Conservation (phyloP, 2,113 vertebrate species). For the Catharus bicknelli region DNA sequence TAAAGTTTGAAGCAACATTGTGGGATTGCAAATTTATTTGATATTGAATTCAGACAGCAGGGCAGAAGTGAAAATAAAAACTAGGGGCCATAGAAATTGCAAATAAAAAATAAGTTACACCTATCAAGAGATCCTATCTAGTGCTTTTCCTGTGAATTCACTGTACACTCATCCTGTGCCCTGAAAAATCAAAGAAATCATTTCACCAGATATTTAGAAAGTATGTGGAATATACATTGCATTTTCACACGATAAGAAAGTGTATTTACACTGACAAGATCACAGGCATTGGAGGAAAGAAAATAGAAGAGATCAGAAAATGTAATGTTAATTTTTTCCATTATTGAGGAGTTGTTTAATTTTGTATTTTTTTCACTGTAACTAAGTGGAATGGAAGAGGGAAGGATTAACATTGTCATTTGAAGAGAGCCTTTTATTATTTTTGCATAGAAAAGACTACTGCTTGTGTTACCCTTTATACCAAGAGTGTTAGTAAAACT, state of each 20-base stretch:
- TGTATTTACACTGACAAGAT: background rate
- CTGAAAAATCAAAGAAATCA: conserved; percentile 8
- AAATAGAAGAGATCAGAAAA: background rate
- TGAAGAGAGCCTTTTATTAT: background rate
- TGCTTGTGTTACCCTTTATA: background rate
- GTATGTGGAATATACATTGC: background rate
- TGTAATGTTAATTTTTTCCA: background rate
- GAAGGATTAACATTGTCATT: background rate
- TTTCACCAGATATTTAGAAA: background rate
- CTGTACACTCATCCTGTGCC: background rate
- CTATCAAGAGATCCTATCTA: background rate
- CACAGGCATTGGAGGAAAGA: background rate
- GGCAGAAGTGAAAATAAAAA: conserved; percentile 15
- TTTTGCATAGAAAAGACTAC: background rate
- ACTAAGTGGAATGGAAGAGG: background rate
- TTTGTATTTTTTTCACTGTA: background rate
- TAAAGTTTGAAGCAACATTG: background rate
- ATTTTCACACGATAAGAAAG: background rate
- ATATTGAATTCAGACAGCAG: background rate
- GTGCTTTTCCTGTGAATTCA: background rate
- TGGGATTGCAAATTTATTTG: conserved; percentile 8
- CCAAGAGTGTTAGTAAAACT: background rate
- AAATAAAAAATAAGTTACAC: background rate
- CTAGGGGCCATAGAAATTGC: background rate
- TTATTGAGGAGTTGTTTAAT: background rate